Evolutionary conservation across 1,140 invertebrate species (phyloP), one percentile per base, ranked within the genome.

Genomic region (Manduca sexta): DNA sequence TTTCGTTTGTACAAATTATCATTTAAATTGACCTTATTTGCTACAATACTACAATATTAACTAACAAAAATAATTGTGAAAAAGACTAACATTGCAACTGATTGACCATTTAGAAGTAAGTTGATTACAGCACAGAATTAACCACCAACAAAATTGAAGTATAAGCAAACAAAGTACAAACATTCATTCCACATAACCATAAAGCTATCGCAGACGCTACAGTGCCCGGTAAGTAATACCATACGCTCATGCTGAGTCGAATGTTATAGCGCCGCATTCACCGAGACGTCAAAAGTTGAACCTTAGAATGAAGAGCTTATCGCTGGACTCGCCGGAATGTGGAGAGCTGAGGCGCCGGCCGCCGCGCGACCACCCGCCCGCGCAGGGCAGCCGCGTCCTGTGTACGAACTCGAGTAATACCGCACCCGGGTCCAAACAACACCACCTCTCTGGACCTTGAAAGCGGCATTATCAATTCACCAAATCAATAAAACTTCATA

Each of bases 261-360:
- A 66, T 81, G 71, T 87, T 87, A 74, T 92, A 98, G 97, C 96
- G 64, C 96, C 96, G 51, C 96, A 98, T 88, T 98, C 96, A 84
- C 97, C 97, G 62, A 92, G 96, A 77, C 91, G 96, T 49, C 95
- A 97, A 89, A 95, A 97, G 87, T 89, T 98, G 85, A 98, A 97
- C 87, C 91, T 98, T 81, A 91, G 97, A 68, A 98, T 98, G 97
- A 98, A 98, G 90, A 97, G 95, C 78, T 91, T 98, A 64, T 98
- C 96, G 33, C 84, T 98, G 89, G 97, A 98, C 82, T 97, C 95
- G 8, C 96, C 96, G 14, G 97, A 98, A 85, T 95, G 95, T 47
- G 93, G 94, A 13, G 95, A 97, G 83, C 92, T 94, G 83, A 84
- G 95, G 62, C 89, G 94, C 66, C 89, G 93, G 11, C 89, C 91